phyloP scores from a whole-genome alignment of 2,888 invertebrate species.

The Temnothorax ravouxi region DNA sequence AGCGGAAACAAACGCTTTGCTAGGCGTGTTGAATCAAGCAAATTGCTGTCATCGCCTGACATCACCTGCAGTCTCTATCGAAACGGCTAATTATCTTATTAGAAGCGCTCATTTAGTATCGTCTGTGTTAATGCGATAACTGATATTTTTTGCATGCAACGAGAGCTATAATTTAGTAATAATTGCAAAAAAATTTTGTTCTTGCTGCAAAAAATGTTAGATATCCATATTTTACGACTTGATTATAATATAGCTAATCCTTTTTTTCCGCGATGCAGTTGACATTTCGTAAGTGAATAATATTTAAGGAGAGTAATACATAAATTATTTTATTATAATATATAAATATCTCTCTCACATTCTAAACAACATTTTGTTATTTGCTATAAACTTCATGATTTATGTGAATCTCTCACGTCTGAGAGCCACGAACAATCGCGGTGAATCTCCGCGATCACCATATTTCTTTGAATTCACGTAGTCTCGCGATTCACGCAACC shows the following conservation, averaged over 20 bases:
- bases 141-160: no score
- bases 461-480: constrained; percentile 23
- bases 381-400: background rate
- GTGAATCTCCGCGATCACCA: background rate
- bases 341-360: background rate
- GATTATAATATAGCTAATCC: no score
- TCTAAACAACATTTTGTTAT: background rate
- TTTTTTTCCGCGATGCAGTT: background rate
- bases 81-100: constrained; percentile 74
- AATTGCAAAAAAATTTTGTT: no score
- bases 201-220: no score
- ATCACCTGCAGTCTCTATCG: constrained; percentile 66
- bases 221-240: no score
- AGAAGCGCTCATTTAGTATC: constrained; percentile 40
- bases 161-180: no score
- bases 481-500: constrained; percentile 12
- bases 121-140: background rate
- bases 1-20: constrained; percentile 73
- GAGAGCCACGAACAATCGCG: background rate
- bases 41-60: constrained; percentile 73
- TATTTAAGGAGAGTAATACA: background rate
- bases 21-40: constrained; percentile 67
- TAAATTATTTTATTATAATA: background rate
- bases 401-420: background rate
- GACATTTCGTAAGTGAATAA: background rate